Conservation (phyloP, 2,113 vertebrate genomes). For the Anseranas semipalmata region DNA sequence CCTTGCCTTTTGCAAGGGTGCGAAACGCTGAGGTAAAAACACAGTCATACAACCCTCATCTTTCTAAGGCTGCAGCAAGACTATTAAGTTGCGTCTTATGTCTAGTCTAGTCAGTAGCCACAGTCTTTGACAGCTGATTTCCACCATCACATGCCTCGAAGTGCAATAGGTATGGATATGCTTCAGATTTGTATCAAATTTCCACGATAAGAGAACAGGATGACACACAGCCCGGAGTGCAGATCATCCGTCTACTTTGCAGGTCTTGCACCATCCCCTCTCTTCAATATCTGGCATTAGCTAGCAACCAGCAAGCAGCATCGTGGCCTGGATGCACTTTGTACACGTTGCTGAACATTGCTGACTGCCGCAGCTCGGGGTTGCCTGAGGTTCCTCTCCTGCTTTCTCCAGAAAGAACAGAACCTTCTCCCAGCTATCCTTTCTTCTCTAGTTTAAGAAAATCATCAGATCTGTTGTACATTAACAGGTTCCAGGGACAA, state of each 20-base stretch:
- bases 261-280: background rate
- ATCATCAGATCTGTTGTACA: background rate
- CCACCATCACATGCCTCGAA: rapidly evolving
- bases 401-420: background rate
- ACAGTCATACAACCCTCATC: rapidly evolving
- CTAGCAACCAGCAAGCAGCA: background rate
- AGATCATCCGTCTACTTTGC: background rate
- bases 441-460: background rate
- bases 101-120: rapidly evolving
- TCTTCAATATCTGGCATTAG: rapidly evolving
- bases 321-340: rapidly evolving
- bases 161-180: rapidly evolving
- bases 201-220: rapidly evolving
- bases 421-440: background rate
- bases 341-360: rapidly evolving
- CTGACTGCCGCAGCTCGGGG: background rate
- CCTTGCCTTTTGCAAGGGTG: background rate
- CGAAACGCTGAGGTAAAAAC: too few relatives aligned
- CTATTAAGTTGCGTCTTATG: rapidly evolving
- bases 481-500: background rate
- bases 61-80: background rate
- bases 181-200: rapidly evolving
- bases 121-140: rapidly evolving
- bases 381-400: background rate
- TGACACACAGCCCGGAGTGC: rapidly evolving